Evolutionary conservation across 2,797 vertebrate species (phyloP), one percentile per base, ranked within the genome.

Genomic region (Manis crassicaudata): DNA sequence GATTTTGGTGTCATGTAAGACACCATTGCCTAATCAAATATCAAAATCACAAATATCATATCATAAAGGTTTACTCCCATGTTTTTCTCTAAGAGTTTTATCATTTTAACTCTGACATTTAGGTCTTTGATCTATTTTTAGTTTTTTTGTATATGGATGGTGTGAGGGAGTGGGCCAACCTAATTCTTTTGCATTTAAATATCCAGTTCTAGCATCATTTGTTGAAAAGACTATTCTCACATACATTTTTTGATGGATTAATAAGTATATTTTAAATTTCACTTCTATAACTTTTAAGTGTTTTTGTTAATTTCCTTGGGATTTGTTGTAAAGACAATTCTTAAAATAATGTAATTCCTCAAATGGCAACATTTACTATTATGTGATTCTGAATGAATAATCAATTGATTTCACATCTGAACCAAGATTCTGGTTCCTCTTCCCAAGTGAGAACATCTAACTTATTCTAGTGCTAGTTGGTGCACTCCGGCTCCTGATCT

Each of bases 371-470:
- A 46, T 72, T 79, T 91, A 62, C 76, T 52, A 27, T 63, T 79
- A 35, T 60, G 11, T 93, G 52, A 79, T 93, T 17, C 58, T 83
- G 40, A 84, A 70, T 90, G 68, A 95, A 32, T 70, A 92, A 93
- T 68, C 62, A 68, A 10, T 56, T 73, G 25, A 92, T 73, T 88
- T 73, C 40, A 17, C 92, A 50, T 32, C 40, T 81, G 56, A 77
- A 21, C 27, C 29, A 40, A 56, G 16, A 67, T 85, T 94, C 32
- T 35, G 18, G 29, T 65, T 76, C 29, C 77, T 76, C 1, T 32
- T 63, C 43, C 63, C 25, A 9, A 40, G 37, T 62, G 65, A 75
- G 18, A 96, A n/a, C 23, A 29, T 16, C 3, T 50, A 40, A 35
- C 58, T 54, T 67, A 50, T n/a, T 86, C 40, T 32, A 75, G 2